Evolutionary conservation across 2,888 invertebrate species (phyloP).

Genomic region (Sesamia inferens): DNA sequence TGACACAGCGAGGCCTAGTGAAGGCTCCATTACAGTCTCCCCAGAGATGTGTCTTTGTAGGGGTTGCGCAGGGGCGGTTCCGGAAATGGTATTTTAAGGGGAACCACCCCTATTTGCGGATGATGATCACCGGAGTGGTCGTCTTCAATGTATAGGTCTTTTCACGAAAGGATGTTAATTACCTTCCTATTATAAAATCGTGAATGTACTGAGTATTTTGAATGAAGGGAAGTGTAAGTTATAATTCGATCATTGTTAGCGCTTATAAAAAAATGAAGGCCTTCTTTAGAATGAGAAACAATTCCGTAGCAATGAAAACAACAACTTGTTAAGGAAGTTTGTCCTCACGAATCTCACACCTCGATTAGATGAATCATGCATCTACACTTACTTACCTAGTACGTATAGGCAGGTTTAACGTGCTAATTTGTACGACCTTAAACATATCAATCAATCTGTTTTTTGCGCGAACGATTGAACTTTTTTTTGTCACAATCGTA

Average conservation of each 20-base stretch:
- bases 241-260: background rate
- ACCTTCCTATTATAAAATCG: background rate
- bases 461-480: conserved; percentile 13
- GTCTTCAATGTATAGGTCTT: background rate
- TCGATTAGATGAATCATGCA: conserved; percentile 31
- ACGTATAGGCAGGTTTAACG: background rate
- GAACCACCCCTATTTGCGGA: too few relatives aligned
- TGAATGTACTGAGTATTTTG: background rate
- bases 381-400: background rate
- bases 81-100: too few relatives aligned
- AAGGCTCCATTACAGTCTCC: too few relatives aligned
- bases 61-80: too few relatives aligned
- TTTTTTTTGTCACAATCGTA: conserved; percentile 15
- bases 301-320: conserved; percentile 11
- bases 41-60: too few relatives aligned
- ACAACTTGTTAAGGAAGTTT: conserved; percentile 50
- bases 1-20: too few relatives aligned
- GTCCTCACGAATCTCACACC: conserved; percentile 11
- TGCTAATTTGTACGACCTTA: conserved; percentile 5
- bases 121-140: too few relatives aligned
- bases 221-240: background rate
- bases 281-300: conserved; percentile 11
- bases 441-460: conserved; percentile 4
- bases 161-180: background rate
- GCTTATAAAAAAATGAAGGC: conserved; percentile 25